phyloP scores from a whole-genome alignment of 2,888 invertebrate species.

The Brachypterus glaber region DNA sequence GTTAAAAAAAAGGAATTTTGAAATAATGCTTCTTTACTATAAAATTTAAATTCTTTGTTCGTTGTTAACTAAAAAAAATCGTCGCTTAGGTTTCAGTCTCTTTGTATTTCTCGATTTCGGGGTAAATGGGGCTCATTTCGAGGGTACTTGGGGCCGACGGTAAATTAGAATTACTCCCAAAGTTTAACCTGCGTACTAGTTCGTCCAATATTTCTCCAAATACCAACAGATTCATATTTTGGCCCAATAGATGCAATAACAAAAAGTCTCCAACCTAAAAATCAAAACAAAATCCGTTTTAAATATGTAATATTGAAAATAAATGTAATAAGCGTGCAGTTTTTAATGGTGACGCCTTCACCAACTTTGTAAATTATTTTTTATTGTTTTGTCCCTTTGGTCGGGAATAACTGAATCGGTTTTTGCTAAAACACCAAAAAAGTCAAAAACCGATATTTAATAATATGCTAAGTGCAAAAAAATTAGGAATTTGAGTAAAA shows the following conservation, averaged over 20 bases:
- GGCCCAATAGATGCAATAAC: constrained; percentile 71
- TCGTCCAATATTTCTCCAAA: constrained; percentile 75
- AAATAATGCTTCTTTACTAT: too few species aligned
- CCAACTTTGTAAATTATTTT: too few species aligned
- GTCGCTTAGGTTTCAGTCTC: constrained; percentile 69
- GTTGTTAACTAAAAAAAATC: constrained; percentile 1
- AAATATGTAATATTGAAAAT: constrained; percentile 6
- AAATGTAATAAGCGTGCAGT: too few species aligned
- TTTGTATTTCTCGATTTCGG: constrained; percentile 68
- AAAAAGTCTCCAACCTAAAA: constrained; percentile 78
- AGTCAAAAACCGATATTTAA: too few species aligned
- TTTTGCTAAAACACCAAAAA: too few species aligned
- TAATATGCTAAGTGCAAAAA: too few species aligned
- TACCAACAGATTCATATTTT: constrained; percentile 74
- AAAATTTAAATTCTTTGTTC: too few species aligned
- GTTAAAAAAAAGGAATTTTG: too few species aligned
- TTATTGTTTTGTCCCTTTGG: too few species aligned
- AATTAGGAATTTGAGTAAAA: too few species aligned
- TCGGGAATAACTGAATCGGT: too few species aligned
- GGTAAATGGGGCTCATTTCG: constrained; percentile 80
- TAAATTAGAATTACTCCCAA: constrained; percentile 58
- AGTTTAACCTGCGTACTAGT: constrained; percentile 58
- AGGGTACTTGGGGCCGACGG: constrained; percentile 81
- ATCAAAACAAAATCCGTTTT: constrained; percentile 11
- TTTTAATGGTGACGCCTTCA: too few species aligned